Percentiles rank a stretch among this genome's conserved stretches.
These are phyloP conservation scores for Brachyptera putata DNA, from an alignment of 2,888 invertebrate species.

Conservation along the genomic window DNA sequence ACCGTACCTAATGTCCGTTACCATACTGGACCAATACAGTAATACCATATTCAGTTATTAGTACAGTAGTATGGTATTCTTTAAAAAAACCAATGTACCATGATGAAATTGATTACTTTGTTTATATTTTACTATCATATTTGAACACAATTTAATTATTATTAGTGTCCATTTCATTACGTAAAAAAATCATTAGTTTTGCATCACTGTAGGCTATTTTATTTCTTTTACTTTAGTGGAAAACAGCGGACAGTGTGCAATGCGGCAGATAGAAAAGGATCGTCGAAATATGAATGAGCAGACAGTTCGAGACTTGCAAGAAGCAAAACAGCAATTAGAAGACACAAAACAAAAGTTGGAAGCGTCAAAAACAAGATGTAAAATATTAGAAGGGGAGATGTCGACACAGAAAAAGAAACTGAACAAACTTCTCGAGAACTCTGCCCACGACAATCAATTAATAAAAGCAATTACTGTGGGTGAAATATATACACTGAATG, in stretches of 20 bases:
- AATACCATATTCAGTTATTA: too few relatives aligned
- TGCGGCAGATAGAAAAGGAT: conserved; percentile 26
- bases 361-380: conserved; percentile 62
- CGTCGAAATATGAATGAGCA: conserved; percentile 23
- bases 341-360: conserved; percentile 50
- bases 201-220: too few relatives aligned
- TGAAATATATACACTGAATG: not conserved
- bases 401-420: conserved; percentile 55
- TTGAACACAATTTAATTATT: too few relatives aligned
- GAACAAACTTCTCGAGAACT: conserved; percentile 57
- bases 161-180: too few relatives aligned
- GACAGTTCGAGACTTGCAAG: conserved; percentile 23
- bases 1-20: not conserved
- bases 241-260: conserved; percentile 34
- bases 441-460: conserved; percentile 58
- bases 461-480: conserved; percentile 58
- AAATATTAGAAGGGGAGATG: conserved; percentile 63
- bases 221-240: conserved; percentile 42
- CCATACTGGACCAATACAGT: too few relatives aligned
- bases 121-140: too few relatives aligned
- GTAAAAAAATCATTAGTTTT: too few relatives aligned
- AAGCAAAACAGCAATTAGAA: conserved; percentile 31
- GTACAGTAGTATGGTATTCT: too few relatives aligned
- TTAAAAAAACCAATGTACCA: too few relatives aligned
- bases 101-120: too few relatives aligned